These are phyloP conservation scores for Coregonus clupeaformis DNA, from an alignment of 2,113 vertebrate species.

Conservation along the genomic window DNA sequence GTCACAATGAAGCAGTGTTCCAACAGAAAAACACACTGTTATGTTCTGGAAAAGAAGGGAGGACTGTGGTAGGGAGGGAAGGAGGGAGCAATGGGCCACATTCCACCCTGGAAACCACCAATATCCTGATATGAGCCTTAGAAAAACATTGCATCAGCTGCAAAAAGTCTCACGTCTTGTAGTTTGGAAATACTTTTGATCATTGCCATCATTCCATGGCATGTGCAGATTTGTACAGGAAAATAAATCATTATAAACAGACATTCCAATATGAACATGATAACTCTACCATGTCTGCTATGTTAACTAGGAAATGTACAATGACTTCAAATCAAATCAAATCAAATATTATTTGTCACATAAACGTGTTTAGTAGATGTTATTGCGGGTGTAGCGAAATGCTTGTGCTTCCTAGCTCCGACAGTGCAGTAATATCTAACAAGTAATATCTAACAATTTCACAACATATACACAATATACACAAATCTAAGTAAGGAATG, in stretches of 20 bases:
- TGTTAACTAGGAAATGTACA: background rate
- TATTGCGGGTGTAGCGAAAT: no score
- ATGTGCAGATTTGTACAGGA: background rate
- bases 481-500: no score
- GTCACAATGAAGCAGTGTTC: constrained; percentile 4
- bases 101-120: constrained; percentile 21
- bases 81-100: constrained; percentile 1
- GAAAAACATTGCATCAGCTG: constrained; percentile 18
- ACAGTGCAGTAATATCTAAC: no score
- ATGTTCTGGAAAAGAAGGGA: constrained; percentile 23
- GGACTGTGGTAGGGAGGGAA: constrained; percentile 8
- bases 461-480: no score
- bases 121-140: constrained; percentile 26
- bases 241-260: background rate
- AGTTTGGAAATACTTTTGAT: background rate
- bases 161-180: constrained; percentile 9
- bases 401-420: no score
- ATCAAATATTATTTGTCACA: no score
- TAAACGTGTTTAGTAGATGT: no score
- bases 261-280: background rate
- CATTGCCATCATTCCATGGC: background rate
- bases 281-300: background rate
- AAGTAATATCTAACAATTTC: no score
- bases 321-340: no score
- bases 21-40: background rate